Evolutionary conservation across 35 echinoderm and acorn worm species (phyloP).

Genomic region (Apostichopus californicus): DNA sequence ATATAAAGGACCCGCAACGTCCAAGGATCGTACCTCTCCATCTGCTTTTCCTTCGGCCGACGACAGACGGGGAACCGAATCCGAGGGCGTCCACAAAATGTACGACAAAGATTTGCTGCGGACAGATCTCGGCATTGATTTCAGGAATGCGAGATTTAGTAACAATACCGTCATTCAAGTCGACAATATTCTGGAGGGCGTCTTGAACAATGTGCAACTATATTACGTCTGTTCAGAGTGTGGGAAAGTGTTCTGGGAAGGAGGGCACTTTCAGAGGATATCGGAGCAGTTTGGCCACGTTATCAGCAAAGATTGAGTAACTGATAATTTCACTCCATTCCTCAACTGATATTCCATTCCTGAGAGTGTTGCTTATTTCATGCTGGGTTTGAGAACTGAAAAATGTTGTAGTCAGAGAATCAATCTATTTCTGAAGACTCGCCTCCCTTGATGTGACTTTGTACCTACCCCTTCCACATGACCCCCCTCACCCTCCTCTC

Average conservation of each 20-base stretch:
- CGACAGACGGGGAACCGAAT: background rate
- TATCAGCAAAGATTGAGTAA: conserved; percentile 14
- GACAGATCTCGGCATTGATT: conserved; percentile 37
- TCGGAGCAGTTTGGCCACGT: conserved; percentile 37
- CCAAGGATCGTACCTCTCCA: background rate
- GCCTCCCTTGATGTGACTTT: no score
- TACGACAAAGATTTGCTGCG: conserved; percentile 11
- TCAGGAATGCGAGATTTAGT: conserved; percentile 3
- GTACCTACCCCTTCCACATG: no score
- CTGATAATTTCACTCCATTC: background rate
- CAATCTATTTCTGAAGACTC: no score
- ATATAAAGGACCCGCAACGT: conserved; percentile 6
- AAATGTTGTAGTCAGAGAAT: no score
- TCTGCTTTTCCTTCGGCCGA: background rate
- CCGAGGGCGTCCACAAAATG: background rate
- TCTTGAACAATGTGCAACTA: background rate
- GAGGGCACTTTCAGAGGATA: conserved; percentile 32
- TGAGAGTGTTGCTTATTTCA: no score
- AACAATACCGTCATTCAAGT: conserved; percentile 10
- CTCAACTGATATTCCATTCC: no score
- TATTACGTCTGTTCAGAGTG: conserved; percentile 42
- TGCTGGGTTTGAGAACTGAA: no score
- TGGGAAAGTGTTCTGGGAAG: conserved; percentile 46
- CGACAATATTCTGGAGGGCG: background rate
- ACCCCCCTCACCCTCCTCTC: no score